Evolutionary conservation across 2,113 vertebrate species (phyloP).

Genomic region (Chelonoidis abingdonii): DNA sequence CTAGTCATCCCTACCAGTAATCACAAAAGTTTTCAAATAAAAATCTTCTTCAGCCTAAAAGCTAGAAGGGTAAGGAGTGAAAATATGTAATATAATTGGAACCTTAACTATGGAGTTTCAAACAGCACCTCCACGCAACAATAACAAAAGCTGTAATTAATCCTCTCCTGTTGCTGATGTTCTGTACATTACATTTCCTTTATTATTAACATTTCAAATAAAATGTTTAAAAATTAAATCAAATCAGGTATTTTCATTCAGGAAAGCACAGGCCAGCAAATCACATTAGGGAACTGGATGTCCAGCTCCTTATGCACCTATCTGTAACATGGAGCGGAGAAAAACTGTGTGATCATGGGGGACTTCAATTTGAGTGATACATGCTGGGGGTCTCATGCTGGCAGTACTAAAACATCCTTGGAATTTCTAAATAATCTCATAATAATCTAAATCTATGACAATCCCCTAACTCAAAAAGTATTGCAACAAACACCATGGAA

Average conservation of each 20-base stretch:
- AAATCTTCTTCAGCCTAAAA: neutral
- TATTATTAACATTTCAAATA: conserved; percentile 25
- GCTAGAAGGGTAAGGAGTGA: neutral
- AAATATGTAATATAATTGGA: neutral
- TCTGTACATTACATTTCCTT: neutral
- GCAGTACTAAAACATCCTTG: neutral
- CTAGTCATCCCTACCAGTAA: neutral
- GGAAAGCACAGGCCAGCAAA: neutral
- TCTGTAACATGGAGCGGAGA: no score
- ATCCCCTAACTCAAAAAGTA: no score
- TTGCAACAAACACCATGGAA: no score
- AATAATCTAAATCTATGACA: no score
- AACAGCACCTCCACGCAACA: neutral
- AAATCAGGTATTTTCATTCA: conserved; percentile 7
- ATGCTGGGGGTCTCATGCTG: neutral
- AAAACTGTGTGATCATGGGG: neutral
- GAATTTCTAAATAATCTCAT: no score
- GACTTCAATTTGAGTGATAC: neutral
- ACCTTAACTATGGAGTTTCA: neutral
- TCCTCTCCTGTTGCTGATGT: neutral
- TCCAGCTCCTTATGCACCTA: no score
- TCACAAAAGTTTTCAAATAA: neutral
- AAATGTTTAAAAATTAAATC: conserved; percentile 34
- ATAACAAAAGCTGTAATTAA: conserved; percentile 28
- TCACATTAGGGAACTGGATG: no score